Percentiles rank a stretch among this genome's conserved stretches.
phyloP scores from a whole-genome alignment of 1,140 invertebrate genomes.

The Drosophila biarmipes region DNA sequence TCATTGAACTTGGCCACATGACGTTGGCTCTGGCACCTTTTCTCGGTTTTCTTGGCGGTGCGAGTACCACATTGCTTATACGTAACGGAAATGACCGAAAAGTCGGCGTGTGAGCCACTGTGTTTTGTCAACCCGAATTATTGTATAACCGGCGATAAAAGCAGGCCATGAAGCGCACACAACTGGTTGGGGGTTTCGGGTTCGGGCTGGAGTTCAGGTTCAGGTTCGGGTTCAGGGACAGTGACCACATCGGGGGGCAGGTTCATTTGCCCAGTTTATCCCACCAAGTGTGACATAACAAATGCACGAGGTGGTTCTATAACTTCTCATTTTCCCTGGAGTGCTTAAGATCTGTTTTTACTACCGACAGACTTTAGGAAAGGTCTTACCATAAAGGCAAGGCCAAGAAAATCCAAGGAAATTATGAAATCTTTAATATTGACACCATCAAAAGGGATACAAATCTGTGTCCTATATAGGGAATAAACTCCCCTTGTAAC shows the following conservation, averaged over 20 bases:
- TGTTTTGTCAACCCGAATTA: slow-evolving; percentile 40
- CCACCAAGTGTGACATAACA: slow-evolving; percentile 15
- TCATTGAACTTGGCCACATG: slow-evolving; percentile 67
- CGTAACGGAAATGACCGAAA: slow-evolving; percentile 69
- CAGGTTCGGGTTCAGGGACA: slow-evolving; percentile 28
- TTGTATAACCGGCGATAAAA: slow-evolving; percentile 39
- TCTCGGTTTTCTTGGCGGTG: slow-evolving; percentile 37
- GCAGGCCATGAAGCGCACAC: slow-evolving; percentile 10
- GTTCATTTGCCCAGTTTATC: slow-evolving; percentile 12
- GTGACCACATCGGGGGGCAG: slow-evolving; percentile 11
- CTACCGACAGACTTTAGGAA: not conserved
- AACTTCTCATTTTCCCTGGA: not conserved
- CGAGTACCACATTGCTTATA: slow-evolving; percentile 9
- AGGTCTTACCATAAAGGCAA: too few species aligned
- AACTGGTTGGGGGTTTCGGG: slow-evolving; percentile 10
- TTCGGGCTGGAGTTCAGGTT: not conserved
- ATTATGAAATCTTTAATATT: too few species aligned
- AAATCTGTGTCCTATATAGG: too few species aligned
- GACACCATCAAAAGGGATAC: too few species aligned
- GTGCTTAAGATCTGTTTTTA: not conserved
- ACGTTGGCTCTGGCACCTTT: slow-evolving; percentile 51
- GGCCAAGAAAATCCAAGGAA: too few species aligned
- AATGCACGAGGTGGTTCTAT: not conserved
- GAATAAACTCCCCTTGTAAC: too few species aligned
- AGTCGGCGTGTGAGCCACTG: slow-evolving; percentile 29